Base-by-base conservation (phyloP, 2,113 vertebrate species). In the Aleadryas rufinucha region DNA sequence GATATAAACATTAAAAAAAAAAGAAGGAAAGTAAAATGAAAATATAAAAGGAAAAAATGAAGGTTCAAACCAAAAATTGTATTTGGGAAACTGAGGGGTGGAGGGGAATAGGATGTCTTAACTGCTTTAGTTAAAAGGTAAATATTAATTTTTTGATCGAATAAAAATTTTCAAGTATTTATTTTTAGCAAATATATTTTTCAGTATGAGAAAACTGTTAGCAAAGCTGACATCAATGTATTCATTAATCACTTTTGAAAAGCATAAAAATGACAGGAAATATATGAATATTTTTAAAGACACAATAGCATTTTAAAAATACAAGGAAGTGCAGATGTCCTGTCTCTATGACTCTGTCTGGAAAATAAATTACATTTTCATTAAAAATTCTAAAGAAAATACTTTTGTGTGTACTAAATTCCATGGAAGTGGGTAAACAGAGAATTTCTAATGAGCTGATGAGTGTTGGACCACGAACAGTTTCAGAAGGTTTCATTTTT, bases 391-490 rank as follows among this genome's bases (percentile, higher is more conserved):
- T 35, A 8, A 49, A 68, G 2, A 59, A 69, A 60, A 28, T 27
- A 4, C 10, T 69, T 80, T 57, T 41, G 1, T 4, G 31, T 20
- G 1, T 17, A 26, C 33, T 44, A 49, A 44, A 45, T 72, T 65
- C 9, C 6, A 45, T 18, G 5, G 16, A 71, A 44, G 2, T 1
- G 2, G 2, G 3, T 61, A 35, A 64, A 47, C 3, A 37, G n/a
- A 49, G 6, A 28, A 33, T 63, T 54, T 72, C 27, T 85, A 42
- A 74, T 27, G 26, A 71, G 11, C 21, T 82, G 27, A 30, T 47
- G 16, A 50, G 2, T 3, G 1, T 3, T 75, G 27, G 26, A n/a
- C 30, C 23, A 66, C 4, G 13, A 53, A 1, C 0, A 1, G 6
- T 63, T 87, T 81, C 19, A 74, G 23, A 18, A 53, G 4, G 1